Base-by-base conservation (phyloP, 2,888 invertebrate genomes). In the Nasonovia ribisnigri region DNA sequence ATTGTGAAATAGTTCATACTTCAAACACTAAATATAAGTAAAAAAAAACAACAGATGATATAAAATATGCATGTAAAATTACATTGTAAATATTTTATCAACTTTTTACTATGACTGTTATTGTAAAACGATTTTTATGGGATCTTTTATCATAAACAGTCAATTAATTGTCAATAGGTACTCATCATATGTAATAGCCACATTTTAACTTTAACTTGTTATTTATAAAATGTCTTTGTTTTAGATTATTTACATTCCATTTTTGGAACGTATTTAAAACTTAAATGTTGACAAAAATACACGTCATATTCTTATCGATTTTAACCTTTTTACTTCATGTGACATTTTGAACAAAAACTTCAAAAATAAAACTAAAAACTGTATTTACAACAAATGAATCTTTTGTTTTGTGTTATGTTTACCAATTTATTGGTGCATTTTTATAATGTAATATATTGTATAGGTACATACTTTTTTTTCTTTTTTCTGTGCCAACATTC, bases 391-490 rank as follows among this genome's bases (percentile, higher is more conserved):
- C 6, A 77, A 77, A 77, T 77, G 36, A 77, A 8, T 36, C 6
- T 77, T 20, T 77, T 1, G 0, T 36, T 77, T 42, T 8, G 6
- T 16, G n/a, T 13, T n/a, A n/a, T 67, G n/a, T 67, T 67, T 67
- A 16, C 36, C 36, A 77, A 77, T 77, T 2, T 36, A 36, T 36
- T 36, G 6, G 0, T 0, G 36, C 10, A 1, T 36, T 46, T 54
- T 88, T 51, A 51, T 3, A 51, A 46, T 36, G 46, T 48, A 43
- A 42, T 87, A 87, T 13, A 43, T 29, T 11, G 8, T 36, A 8
- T 57, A 29, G 10, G 42, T 51, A 57, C 84, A 26, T 46, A 93
- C 93, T 29, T 93, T 93, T 93, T 84, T 93, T 29, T 93, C 93
- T 60, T 93, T 93, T 84, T 93, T 93, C 36, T 84, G 89, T 0